Evolutionary conservation across 64 coral and sea anemone species (phyloP).

Genomic region (Montipora sp.): DNA sequence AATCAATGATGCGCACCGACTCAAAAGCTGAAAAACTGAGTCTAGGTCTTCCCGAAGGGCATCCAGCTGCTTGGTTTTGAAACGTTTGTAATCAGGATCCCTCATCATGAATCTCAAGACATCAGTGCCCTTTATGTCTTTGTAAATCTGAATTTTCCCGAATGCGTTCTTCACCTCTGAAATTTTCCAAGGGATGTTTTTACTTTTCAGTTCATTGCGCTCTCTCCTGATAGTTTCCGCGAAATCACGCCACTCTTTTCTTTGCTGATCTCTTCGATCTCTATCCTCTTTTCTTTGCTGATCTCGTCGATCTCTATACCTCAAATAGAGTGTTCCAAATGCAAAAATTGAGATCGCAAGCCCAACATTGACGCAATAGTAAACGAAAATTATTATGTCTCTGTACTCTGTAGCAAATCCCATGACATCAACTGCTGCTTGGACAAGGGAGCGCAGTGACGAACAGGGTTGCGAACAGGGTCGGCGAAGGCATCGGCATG

Average conservation of each 20-base stretch:
- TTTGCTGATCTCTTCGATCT: not conserved
- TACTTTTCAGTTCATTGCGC: not conserved
- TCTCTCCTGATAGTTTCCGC: not conserved
- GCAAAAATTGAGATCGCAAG: not conserved
- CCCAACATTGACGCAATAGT: not conserved
- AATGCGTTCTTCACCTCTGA: not conserved
- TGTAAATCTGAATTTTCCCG: not conserved
- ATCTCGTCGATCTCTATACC: not conserved
- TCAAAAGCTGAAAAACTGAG: no score
- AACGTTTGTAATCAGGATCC: not conserved
- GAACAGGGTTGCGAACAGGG: no score
- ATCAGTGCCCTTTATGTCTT: not conserved
- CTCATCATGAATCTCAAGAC: constrained; percentile 8
- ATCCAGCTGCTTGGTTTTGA: not conserved
- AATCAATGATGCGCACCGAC: not conserved
- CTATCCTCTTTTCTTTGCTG: not conserved
- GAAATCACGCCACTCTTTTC: constrained; percentile 18
- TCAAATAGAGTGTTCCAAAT: not conserved
- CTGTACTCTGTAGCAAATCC: not conserved
- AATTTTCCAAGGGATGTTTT: not conserved
- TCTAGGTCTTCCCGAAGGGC: not conserved
- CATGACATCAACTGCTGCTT: not conserved
- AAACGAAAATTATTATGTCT: not conserved
- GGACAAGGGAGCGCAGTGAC: no score
- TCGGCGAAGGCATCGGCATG: no score